Evolutionary conservation across 2,888 invertebrate genomes (phyloP).

Genomic region (Thera obeliscata): DNA sequence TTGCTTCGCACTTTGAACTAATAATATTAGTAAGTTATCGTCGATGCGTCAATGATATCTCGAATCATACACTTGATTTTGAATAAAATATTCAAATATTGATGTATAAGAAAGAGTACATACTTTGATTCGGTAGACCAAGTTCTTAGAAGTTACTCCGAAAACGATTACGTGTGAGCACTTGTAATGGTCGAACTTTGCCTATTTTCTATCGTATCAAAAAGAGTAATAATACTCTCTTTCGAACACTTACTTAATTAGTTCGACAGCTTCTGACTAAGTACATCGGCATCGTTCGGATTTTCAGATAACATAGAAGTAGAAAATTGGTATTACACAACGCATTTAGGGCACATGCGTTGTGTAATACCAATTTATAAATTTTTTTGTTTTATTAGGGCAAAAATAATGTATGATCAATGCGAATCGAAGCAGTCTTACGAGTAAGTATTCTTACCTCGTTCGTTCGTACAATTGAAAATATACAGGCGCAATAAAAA

Average conservation of each 20-base stretch:
- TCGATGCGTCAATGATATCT: conserved; percentile 6
- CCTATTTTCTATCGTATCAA: conserved; percentile 55
- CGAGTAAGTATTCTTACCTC: conserved; percentile 9
- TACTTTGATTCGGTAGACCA: too few species aligned
- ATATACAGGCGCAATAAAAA: conserved; percentile 27
- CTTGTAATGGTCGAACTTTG: conserved; percentile 46
- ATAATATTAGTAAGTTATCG: conserved; percentile 14
- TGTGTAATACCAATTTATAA: too few species aligned
- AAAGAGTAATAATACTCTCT: conserved; percentile 47
- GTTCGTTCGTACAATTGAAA: conserved; percentile 22
- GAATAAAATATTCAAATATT: neutral
- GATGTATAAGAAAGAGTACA: too few species aligned
- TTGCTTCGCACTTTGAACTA: conserved; percentile 29
- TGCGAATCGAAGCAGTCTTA: conserved; percentile 17
- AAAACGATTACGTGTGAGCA: conserved; percentile 6
- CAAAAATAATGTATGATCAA: neutral
- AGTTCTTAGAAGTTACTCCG: too few species aligned
- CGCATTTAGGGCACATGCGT: too few species aligned
- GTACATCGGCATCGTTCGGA: conserved; percentile 6
- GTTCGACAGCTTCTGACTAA: conserved; percentile 15
- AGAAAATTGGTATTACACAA: too few species aligned
- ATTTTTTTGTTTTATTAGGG: too few species aligned
- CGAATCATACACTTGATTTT: conserved; percentile 2
- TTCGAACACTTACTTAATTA: conserved; percentile 43
- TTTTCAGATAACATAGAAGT: neutral